phyloP scores from a whole-genome alignment of 1,140 invertebrate genomes.

The Himalopsyche phryganea region DNA sequence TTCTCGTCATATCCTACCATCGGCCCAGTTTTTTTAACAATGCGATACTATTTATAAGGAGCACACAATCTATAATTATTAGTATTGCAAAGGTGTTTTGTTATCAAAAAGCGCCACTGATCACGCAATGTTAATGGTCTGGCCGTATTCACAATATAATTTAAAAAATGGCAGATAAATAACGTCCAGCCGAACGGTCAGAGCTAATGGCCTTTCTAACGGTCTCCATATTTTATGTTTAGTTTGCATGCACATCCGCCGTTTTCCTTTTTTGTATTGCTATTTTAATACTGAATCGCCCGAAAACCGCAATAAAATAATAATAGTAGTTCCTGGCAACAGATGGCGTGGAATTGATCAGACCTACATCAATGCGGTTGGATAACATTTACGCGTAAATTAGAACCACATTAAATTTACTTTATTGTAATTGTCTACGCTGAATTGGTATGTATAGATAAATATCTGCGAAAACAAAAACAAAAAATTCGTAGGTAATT shows the following conservation, averaged over 20 bases:
- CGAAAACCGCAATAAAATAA: slow-evolving; percentile 28
- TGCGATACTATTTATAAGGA: no score
- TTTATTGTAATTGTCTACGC: no score
- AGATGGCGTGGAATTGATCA: slow-evolving; percentile 11
- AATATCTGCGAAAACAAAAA: no score
- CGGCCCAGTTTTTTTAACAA: no score
- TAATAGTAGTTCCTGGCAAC: slow-evolving; percentile 3
- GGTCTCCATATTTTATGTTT: slow-evolving; percentile 29
- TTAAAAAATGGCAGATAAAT: slow-evolving; percentile 27
- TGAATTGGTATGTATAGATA: no score
- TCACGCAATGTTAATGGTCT: slow-evolving; percentile 25
- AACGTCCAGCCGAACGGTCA: slow-evolving; percentile 9
- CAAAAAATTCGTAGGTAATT: no score
- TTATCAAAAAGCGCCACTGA: slow-evolving; percentile 17
- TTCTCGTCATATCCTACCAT: no score
- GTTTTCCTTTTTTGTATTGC: slow-evolving; percentile 26
- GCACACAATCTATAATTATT: no score
- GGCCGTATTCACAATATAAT: slow-evolving; percentile 12
- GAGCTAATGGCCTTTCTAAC: slow-evolving; percentile 30
- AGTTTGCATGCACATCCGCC: slow-evolving; percentile 24
- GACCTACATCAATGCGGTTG: no score
- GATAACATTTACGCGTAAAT: no score
- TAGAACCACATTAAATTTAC: no score
- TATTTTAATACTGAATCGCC: slow-evolving; percentile 20
- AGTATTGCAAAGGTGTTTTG: slow-evolving; percentile 7